A percentile compares a stretch with the other conserved stretches of the same genome.
These are phyloP conservation scores for Choristoneura rosaceana DNA, from an alignment of 2,888 invertebrate species.

Conservation along the genomic window DNA sequence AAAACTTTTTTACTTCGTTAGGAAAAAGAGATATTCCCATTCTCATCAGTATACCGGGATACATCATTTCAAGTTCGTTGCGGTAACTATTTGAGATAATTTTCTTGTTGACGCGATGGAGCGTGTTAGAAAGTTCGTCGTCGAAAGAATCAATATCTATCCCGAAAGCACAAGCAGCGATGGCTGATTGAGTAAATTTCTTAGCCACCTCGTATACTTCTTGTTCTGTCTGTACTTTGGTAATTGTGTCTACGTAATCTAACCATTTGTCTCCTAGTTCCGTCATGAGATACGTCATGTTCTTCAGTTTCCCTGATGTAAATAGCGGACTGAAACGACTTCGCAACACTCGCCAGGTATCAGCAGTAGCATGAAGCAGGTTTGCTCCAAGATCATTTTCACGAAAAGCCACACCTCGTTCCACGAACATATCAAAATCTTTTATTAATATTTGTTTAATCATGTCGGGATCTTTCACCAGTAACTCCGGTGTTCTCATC, in stretches of 20 bases:
- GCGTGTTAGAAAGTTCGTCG: not conserved
- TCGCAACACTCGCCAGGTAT: constrained; percentile 44
- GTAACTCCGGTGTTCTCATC: constrained; percentile 39
- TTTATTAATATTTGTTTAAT: constrained; percentile 47
- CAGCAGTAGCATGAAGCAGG: constrained; percentile 40
- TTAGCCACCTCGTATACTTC: constrained; percentile 20
- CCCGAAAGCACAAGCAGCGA: constrained; percentile 46
- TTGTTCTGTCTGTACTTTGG: constrained; percentile 7
- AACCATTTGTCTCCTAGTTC: constrained; percentile 32
- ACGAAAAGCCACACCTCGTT: constrained; percentile 35
- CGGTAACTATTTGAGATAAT: constrained; percentile 23
- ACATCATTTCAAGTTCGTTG: constrained; percentile 30
- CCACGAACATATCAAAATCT: constrained; percentile 44
- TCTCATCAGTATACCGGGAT: constrained; percentile 35
- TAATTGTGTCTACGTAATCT: constrained; percentile 16
- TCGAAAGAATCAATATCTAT: constrained; percentile 30
- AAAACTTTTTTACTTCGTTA: constrained; percentile 2
- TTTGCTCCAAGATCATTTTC: constrained; percentile 39
- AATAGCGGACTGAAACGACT: constrained; percentile 44
- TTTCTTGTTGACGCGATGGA: constrained; percentile 26
- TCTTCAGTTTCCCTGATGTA: constrained; percentile 44
- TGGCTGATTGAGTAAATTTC: constrained; percentile 39
- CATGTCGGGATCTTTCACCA: constrained; percentile 45
- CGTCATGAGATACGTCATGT: constrained; percentile 44
- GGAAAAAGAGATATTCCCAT: constrained; percentile 15